A percentile compares a stretch with the other conserved stretches of the same genome.
Conservation (phyloP, 2,888 invertebrate genomes). For the Cenopis cana region DNA sequence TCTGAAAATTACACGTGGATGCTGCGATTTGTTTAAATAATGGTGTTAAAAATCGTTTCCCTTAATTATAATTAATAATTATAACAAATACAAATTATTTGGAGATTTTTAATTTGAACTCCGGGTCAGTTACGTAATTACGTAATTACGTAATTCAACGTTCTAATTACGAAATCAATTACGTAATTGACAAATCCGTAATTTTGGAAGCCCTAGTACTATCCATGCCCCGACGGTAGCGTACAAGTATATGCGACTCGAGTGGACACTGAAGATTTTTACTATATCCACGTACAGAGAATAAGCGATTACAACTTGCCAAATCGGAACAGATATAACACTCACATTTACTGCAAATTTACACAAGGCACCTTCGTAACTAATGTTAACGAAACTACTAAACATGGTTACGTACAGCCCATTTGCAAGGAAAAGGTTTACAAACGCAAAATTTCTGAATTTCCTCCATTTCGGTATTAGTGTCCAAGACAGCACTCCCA, state of each 20-base stretch:
- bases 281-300: constrained; percentile 22
- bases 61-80: too few species aligned
- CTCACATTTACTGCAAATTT: not conserved
- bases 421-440: not conserved
- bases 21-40: too few species aligned
- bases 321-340: not conserved
- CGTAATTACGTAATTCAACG: too few species aligned
- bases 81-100: too few species aligned
- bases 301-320: constrained; percentile 24
- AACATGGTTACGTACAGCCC: not conserved
- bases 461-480: not conserved
- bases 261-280: constrained; percentile 21
- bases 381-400: not conserved
- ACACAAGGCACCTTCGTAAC: not conserved
- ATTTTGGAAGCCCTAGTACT: too few species aligned
- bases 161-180: too few species aligned
- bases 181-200: too few species aligned
- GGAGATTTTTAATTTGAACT: too few species aligned
- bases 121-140: too few species aligned
- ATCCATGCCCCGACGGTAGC: constrained; percentile 11
- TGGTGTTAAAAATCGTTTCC: too few species aligned
- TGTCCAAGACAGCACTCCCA: not conserved
- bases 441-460: constrained; percentile 1
- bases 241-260: constrained; percentile 9
- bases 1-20: too few species aligned